These are phyloP conservation scores for Carapus acus DNA, from an alignment of 2,797 vertebrate species.

Conservation along the genomic window DNA sequence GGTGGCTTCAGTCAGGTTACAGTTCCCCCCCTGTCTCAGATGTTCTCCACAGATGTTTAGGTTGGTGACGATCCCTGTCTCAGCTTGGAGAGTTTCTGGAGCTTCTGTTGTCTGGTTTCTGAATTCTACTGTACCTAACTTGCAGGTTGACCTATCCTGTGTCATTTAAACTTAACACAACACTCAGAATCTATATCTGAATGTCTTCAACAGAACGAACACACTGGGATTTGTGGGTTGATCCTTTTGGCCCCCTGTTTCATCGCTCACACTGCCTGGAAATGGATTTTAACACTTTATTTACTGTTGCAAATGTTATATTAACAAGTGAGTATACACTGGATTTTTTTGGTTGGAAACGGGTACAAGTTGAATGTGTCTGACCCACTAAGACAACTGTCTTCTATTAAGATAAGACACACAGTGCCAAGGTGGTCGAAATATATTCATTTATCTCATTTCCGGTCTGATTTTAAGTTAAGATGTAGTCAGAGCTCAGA, in stretches of 20 bases:
- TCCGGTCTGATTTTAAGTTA: too few species aligned
- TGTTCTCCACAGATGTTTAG: constrained; percentile 24
- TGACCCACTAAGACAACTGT: too few species aligned
- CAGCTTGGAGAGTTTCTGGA: constrained; percentile 16
- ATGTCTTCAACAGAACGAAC: constrained; percentile 8
- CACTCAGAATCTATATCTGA: constrained; percentile 7
- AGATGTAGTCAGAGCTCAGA: too few species aligned
- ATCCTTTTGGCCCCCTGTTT: constrained; percentile 4
- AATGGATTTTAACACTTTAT: neutral
- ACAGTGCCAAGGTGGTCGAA: too few species aligned
- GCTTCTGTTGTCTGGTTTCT: constrained; percentile 8
- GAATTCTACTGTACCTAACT: constrained; percentile 3
- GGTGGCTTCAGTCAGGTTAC: constrained; percentile 46
- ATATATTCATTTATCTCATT: too few species aligned
- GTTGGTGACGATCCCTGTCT: neutral
- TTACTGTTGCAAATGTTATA: too few species aligned
- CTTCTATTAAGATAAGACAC: too few species aligned
- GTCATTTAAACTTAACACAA: constrained; percentile 7
- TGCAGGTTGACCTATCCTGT: constrained; percentile 16
- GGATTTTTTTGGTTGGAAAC: too few species aligned
- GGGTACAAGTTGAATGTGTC: too few species aligned
- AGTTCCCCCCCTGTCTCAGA: constrained; percentile 41
- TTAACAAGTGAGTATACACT: too few species aligned
- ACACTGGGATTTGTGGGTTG: neutral
- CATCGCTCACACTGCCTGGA: constrained; percentile 1